A percentile compares a stretch with the other conserved stretches of the same genome.
phyloP scores from a whole-genome alignment of 2,113 vertebrate species.

The Melanotaenia duboulayi region DNA sequence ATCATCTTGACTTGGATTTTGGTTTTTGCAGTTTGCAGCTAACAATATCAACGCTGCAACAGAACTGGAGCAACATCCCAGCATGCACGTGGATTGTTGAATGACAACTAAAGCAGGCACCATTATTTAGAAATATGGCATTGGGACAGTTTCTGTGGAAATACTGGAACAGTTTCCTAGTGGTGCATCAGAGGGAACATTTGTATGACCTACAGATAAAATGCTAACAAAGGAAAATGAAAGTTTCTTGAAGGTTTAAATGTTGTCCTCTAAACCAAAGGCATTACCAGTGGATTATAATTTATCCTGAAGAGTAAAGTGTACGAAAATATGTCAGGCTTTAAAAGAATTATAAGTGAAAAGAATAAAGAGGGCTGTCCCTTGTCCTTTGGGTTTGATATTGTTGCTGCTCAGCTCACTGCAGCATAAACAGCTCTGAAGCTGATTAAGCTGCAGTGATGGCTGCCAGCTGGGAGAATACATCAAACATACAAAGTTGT shows the following conservation, averaged over 20 bases:
- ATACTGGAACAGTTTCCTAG: neutral
- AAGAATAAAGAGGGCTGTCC: neutral
- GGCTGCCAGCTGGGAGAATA: slow-evolving; percentile 44
- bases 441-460: slow-evolving; percentile 46
- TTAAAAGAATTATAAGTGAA: too few species aligned
- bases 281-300: too few species aligned
- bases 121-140: too few species aligned
- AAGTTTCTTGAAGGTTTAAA: neutral
- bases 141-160: neutral
- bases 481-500: slow-evolving; percentile 33
- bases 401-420: slow-evolving; percentile 7
- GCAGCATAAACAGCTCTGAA: slow-evolving; percentile 32
- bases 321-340: too few species aligned
- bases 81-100: too few species aligned
- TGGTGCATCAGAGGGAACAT: slow-evolving; percentile 6
- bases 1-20: too few species aligned
- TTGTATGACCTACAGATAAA: neutral
- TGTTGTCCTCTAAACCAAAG: accelerated
- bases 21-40: too few species aligned
- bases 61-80: too few species aligned
- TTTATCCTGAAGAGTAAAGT: too few species aligned
- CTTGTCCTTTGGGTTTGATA: neutral
- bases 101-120: too few species aligned
- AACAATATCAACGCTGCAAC: too few species aligned
- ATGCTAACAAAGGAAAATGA: neutral